phyloP scores from a whole-genome alignment of 2,888 invertebrate genomes.

The Chaetogeoica ovagalla region DNA sequence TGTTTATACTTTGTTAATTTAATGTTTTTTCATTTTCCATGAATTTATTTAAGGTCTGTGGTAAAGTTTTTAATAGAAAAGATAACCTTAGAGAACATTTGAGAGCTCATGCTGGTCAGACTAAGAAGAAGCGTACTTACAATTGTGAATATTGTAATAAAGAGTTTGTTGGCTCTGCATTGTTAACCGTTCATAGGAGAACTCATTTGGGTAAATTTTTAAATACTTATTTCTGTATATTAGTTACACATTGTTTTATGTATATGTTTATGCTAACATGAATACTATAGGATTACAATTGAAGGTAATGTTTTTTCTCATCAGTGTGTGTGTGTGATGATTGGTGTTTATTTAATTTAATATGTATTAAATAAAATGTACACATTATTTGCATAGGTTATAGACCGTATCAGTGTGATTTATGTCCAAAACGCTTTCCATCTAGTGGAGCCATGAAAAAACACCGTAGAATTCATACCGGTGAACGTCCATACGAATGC shows the following conservation, averaged over 20 bases:
- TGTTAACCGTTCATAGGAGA: slow-evolving; percentile 68
- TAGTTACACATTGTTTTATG: slow-evolving; percentile 20
- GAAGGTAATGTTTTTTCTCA: slow-evolving; percentile 28
- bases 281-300: slow-evolving; percentile 43
- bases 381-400: slow-evolving; percentile 59
- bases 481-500: slow-evolving; percentile 70
- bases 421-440: slow-evolving; percentile 74
- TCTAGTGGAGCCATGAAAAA: slow-evolving; percentile 77
- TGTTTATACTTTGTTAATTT: background rate
- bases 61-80: slow-evolving; percentile 69
- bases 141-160: slow-evolving; percentile 69
- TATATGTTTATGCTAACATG: slow-evolving; percentile 38
- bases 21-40: background rate
- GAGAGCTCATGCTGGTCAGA: slow-evolving; percentile 67
- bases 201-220: slow-evolving; percentile 63
- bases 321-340: slow-evolving; percentile 1
- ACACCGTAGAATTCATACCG: slow-evolving; percentile 67
- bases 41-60: slow-evolving; percentile 64
- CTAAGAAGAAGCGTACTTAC: slow-evolving; percentile 65
- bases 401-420: slow-evolving; percentile 71
- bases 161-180: slow-evolving; percentile 68
- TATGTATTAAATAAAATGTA: background rate
- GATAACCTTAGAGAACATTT: slow-evolving; percentile 75
- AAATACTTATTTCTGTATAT: background rate
- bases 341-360: background rate